Percentiles rank a stretch among this genome's conserved stretches.
Conservation (phyloP, 2,888 invertebrate species). For the Drosophila quasianomalipes region DNA sequence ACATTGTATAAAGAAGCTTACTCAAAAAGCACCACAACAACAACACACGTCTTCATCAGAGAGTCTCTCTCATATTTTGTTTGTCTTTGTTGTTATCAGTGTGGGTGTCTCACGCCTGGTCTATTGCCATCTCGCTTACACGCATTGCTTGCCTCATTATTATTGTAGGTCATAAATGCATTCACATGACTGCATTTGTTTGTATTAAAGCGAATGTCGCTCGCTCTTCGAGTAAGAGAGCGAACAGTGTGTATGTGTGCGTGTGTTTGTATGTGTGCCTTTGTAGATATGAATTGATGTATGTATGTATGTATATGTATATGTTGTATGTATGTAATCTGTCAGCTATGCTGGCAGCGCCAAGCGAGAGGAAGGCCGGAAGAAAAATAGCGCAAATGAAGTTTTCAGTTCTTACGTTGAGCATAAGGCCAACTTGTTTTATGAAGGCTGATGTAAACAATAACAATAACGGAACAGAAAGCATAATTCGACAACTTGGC, state of each 20-base stretch:
- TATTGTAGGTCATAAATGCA: constrained; percentile 80
- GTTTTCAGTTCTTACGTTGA: not conserved
- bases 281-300: constrained; percentile 14
- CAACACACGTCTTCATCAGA: constrained; percentile 12
- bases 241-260: not conserved
- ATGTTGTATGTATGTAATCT: constrained; percentile 33
- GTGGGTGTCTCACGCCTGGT: constrained; percentile 44
- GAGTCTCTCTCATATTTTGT: constrained; percentile 8
- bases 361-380: not conserved
- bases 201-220: constrained; percentile 24
- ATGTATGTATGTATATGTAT: constrained; percentile 57
- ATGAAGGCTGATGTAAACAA: not conserved
- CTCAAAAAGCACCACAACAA: constrained; percentile 1
- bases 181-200: constrained; percentile 71
- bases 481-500: not conserved
- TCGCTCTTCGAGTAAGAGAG: constrained; percentile 19
- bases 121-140: constrained; percentile 40
- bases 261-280: not conserved
- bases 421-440: not conserved
- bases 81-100: constrained; percentile 23
- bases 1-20: constrained; percentile 20
- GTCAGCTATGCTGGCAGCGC: not conserved
- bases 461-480: not conserved
- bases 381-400: not conserved
- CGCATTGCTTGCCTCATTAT: constrained; percentile 43